Conservation (phyloP, 2,888 invertebrate genomes). For the Drosophila kanekoi region DNA sequence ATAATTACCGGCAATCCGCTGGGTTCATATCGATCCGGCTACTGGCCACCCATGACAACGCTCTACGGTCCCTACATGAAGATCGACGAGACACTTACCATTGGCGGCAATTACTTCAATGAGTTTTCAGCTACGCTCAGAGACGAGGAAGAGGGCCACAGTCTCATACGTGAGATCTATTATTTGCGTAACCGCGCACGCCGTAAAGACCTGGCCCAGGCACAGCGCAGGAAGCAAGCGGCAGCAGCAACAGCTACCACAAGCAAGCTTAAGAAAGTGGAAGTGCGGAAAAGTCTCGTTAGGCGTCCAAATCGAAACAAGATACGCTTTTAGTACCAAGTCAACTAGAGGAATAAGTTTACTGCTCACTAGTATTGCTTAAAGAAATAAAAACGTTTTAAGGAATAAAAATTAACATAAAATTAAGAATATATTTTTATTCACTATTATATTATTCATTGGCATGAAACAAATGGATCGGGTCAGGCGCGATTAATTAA, state of each 20-base stretch:
- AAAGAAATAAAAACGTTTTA: neutral
- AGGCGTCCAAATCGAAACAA: slow-evolving; percentile 74
- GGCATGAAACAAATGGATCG: too few relatives aligned
- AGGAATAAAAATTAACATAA: slow-evolving; percentile 2
- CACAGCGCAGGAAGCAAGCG: slow-evolving; percentile 48
- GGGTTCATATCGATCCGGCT: slow-evolving; percentile 73
- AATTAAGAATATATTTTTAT: neutral
- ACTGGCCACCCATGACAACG: slow-evolving; percentile 84
- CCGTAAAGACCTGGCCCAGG: slow-evolving; percentile 23
- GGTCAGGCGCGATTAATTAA: too few relatives aligned
- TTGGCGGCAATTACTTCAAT: slow-evolving; percentile 82
- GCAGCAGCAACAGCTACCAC: slow-evolving; percentile 12
- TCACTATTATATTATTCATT: neutral
- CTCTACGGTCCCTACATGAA: slow-evolving; percentile 84
- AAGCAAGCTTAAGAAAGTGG: slow-evolving; percentile 39
- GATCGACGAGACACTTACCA: slow-evolving; percentile 80
- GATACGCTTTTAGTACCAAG: slow-evolving; percentile 53
- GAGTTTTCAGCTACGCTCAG: slow-evolving; percentile 82
- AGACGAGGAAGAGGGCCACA: slow-evolving; percentile 78
- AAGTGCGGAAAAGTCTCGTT: slow-evolving; percentile 63
- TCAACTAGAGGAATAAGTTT: neutral
- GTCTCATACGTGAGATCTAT: slow-evolving; percentile 76
- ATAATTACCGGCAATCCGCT: slow-evolving; percentile 83
- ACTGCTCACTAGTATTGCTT: slow-evolving; percentile 15
- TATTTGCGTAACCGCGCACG: slow-evolving; percentile 68